phyloP scores from a whole-genome alignment of 2,113 vertebrate species.

The Microtus montanus region DNA sequence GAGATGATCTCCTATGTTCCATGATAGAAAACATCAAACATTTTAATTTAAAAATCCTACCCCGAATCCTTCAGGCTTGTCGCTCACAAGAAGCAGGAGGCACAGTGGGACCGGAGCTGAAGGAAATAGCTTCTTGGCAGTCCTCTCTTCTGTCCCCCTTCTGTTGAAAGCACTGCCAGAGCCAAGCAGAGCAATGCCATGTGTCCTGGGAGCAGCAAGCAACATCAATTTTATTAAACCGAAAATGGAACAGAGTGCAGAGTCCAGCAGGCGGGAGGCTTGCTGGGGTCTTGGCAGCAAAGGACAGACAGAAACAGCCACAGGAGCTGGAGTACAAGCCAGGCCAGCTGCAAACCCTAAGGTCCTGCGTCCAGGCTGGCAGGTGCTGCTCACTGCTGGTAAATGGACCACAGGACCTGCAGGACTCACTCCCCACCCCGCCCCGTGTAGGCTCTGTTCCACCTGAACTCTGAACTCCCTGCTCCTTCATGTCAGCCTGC shows the following conservation, averaged over 20 bases:
- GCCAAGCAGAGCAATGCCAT: conserved; percentile 54
- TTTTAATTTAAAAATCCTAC: conserved; percentile 52
- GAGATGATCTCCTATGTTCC: not conserved
- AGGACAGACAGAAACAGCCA: conserved; percentile 12
- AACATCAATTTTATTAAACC: conserved; percentile 66
- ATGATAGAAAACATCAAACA: conserved; percentile 45
- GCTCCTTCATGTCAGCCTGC: not conserved
- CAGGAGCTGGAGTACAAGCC: not conserved
- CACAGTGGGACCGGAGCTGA: not conserved
- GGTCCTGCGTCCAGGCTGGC: not conserved
- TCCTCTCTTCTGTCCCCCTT: conserved; percentile 33
- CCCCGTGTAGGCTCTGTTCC: not conserved
- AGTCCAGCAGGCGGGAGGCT: conserved; percentile 22
- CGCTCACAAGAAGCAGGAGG: conserved; percentile 32
- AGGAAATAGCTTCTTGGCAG: conserved; percentile 63
- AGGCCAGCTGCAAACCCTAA: conserved; percentile 29
- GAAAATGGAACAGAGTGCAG: conserved; percentile 62
- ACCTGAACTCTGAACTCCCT: not conserved
- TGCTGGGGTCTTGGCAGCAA: conserved; percentile 48
- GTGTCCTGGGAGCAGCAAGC: conserved; percentile 51
- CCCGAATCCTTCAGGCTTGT: conserved; percentile 23
- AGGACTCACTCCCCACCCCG: not conserved
- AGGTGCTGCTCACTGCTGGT: not conserved
- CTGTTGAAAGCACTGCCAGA: conserved; percentile 46
- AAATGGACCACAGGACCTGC: not conserved